These are phyloP conservation scores for Dendrolimus houi DNA, from an alignment of 2,888 invertebrate genomes.

Conservation along the genomic window DNA sequence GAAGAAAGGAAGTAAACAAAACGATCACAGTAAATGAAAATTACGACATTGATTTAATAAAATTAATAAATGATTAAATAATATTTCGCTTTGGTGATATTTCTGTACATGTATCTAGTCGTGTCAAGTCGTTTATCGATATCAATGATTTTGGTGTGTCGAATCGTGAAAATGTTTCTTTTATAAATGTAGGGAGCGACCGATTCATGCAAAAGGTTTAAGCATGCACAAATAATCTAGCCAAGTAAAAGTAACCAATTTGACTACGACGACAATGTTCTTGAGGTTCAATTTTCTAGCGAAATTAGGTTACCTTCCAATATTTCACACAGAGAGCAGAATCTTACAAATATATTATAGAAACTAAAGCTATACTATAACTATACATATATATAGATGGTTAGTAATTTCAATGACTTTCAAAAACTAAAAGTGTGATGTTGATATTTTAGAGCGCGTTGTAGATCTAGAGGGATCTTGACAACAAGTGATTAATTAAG, in stretches of 20 bases:
- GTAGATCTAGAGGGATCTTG: constrained; percentile 44
- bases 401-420: no score
- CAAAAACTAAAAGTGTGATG: constrained; percentile 10
- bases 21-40: constrained; percentile 35
- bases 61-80: constrained; percentile 21
- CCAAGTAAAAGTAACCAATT: constrained; percentile 22
- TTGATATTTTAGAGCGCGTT: constrained; percentile 29
- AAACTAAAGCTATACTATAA: background rate
- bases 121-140: constrained; percentile 18
- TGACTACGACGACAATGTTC: constrained; percentile 33
- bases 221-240: constrained; percentile 40
- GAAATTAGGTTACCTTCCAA: constrained; percentile 34
- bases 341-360: constrained; percentile 30
- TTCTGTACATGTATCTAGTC: constrained; percentile 26
- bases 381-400: no score
- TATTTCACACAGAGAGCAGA: constrained; percentile 36
- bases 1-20: constrained; percentile 38
- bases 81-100: constrained; percentile 24
- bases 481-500: constrained; percentile 54
- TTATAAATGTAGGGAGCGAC: constrained; percentile 19
- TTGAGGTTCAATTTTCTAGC: constrained; percentile 5
- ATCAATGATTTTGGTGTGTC: constrained; percentile 30
- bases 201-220: constrained; percentile 42
- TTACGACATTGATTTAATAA: constrained; percentile 34
- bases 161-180: constrained; percentile 16